These are phyloP conservation scores for Sepiola atlantica DNA, from an alignment of 2,888 invertebrate genomes.

Conservation along the genomic window DNA sequence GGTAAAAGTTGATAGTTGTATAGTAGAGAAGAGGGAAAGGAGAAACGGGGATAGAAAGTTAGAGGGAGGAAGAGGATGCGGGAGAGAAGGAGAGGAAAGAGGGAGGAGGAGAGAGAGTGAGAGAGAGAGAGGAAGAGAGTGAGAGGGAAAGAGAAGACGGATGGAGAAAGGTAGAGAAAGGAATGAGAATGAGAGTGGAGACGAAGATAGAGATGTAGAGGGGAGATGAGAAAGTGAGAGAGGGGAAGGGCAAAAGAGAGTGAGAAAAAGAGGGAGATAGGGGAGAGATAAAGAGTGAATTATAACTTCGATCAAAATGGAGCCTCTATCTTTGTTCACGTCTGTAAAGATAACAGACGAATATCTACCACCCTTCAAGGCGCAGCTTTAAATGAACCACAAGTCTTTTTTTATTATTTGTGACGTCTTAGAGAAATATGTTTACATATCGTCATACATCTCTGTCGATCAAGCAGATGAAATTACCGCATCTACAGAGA, in stretches of 20 bases:
- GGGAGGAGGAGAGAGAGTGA: no score
- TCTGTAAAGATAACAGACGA: neutral
- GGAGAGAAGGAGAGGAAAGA: no score
- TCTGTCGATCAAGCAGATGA: neutral
- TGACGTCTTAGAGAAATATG: neutral
- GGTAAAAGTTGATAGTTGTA: no score
- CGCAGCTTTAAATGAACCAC: neutral
- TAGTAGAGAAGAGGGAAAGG: no score
- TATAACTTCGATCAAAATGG: neutral
- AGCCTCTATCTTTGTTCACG: neutral
- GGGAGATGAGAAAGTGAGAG: neutral
- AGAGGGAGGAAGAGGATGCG: no score
- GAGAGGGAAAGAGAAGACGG: no score
- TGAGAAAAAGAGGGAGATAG: neutral
- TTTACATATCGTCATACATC: neutral
- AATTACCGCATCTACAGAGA: neutral
- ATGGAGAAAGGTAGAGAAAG: no score
- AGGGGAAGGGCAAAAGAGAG: neutral
- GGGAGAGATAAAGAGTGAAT: neutral
- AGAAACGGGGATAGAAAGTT: no score
- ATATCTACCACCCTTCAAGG: neutral
- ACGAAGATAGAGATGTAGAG: neutral
- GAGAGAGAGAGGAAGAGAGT: no score
- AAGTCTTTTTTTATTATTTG: neutral
- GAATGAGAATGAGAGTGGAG: no score